These are phyloP conservation scores for Coelopa pilipes DNA, from an alignment of 2,888 invertebrate species.

Conservation along the genomic window DNA sequence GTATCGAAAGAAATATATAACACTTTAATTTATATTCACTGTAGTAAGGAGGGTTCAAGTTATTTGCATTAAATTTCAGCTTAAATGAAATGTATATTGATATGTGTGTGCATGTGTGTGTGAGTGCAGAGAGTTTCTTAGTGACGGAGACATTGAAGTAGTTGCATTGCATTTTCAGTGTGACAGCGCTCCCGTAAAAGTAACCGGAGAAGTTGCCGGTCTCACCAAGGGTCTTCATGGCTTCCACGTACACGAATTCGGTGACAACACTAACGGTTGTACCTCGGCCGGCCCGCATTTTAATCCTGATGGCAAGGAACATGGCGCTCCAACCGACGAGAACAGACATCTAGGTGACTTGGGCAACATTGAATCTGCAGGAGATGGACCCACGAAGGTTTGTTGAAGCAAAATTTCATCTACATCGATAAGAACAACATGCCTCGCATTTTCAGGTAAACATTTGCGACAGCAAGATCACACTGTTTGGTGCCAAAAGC, in stretches of 20 bases:
- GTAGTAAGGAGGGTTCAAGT: too few relatives aligned
- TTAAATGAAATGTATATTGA: too few relatives aligned
- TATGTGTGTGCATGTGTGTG: too few relatives aligned
- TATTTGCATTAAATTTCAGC: too few relatives aligned
- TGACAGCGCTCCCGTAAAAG: constrained; percentile 74
- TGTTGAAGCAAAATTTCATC: neutral
- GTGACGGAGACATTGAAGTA: neutral
- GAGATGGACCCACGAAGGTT: constrained; percentile 74
- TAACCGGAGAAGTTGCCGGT: constrained; percentile 86
- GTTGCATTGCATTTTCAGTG: constrained; percentile 60
- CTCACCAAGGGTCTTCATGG: constrained; percentile 76
- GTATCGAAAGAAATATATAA: too few relatives aligned
- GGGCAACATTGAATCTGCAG: constrained; percentile 83
- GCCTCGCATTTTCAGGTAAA: constrained; percentile 63
- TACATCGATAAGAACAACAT: neutral
- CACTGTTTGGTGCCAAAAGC: constrained; percentile 77
- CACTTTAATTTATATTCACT: too few relatives aligned
- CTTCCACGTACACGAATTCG: constrained; percentile 96
- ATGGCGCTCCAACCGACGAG: constrained; percentile 81
- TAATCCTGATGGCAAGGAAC: constrained; percentile 84
- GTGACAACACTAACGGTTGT: constrained; percentile 95
- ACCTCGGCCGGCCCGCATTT: constrained; percentile 95
- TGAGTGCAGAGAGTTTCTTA: too few relatives aligned
- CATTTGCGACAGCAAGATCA: constrained; percentile 74
- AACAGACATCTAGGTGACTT: constrained; percentile 91